Evolutionary conservation across 2,113 vertebrate genomes (phyloP), one percentile per base, ranked within the genome.

Genomic region (Rhynchomys soricoides): DNA sequence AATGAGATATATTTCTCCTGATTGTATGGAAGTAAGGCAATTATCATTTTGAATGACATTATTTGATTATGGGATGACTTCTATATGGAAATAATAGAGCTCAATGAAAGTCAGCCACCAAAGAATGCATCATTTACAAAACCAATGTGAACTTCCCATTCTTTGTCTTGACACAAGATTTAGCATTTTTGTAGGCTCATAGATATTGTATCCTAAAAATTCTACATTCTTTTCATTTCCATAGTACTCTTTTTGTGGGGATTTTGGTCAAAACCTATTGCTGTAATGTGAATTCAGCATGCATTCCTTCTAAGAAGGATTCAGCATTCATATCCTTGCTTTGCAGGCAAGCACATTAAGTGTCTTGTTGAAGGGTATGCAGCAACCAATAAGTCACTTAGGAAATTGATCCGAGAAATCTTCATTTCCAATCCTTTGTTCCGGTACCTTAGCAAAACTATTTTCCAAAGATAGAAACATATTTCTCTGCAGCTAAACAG

Each of bases 321-420:
- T 96, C 93, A 88, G 85, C 90, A 83, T 96, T 96, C 75, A 70
- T 50, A 87, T 87, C 59, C 94, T 37, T 16, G 1, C 97, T 97
- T 95, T 83, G 87, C 45, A 93, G 78, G 95, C 57, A 95, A 97
- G 74, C 89, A 94, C 40, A 88, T 88, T 91, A 95, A 89, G 70
- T 96, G 62, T 24, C 79, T 96, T 91, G 92, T 95, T 96, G 55
- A 95, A 95, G 96, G 94, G 55, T 86, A 94, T 16, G 91, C 10
- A 83, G 62, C 11, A 91, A 92, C 88, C 66, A 34, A 2, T 88
- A 96, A 94, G 79, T 93, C 96, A 88, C 40, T 95, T 85, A 96
- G 83, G 62, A 97, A 97, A 96, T 92, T 89, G 90, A 95, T 94
- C 90, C 68, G 94, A 97, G 85, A 96, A 95, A 91, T 95, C 78